Base-by-base conservation (phyloP, 2,888 invertebrate genomes). In the Periphyllus acericola region DNA sequence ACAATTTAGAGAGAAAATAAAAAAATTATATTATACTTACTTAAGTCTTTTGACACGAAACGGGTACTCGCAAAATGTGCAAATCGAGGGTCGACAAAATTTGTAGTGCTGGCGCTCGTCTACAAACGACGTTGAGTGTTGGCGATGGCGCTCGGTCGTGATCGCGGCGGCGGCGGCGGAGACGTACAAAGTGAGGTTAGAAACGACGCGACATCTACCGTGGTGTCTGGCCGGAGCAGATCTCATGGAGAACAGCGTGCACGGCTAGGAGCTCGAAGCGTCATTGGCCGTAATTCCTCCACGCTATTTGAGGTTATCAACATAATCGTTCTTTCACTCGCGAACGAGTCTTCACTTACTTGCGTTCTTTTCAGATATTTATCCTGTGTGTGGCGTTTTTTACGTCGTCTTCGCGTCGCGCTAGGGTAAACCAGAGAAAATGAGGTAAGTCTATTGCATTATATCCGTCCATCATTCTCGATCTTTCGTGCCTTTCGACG, bases 31-130 rank as follows among this genome's bases (percentile, higher is more conserved):
- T 9, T 66, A 76, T 84, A 89, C 89, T 82, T 66, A 89, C 89
- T 89, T 89, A 89, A 89, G 89, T 87, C 89, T 75, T 21, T 68
- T 87, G 89, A 89, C 89, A 89, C 89, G 89, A 89, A 86, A 89
- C 89, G 89, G 66, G 89, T 60, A 60, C 36, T 60, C 34, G 68
- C 78, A 88, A 83, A 75, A 66, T 29, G 21, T 5, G 5, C 25
- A 55, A 79, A 34, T 55, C 8, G 34, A 19, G 5, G 74, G 19
- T 19, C 19, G 11, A 66, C 6, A 0, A 81, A 74, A 81, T 9
- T 3, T 19, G 74, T 40, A 66, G 9, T n/a, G 46, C 19, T 55
- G 46, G 14, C 32, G 32, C n/a, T 25, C 36, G 40, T 29, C 83
- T 3, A 74, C 25, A 40, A 83, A 84, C 76, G 66, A 74, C 19